Evolutionary conservation across 1,140 invertebrate genomes (phyloP), one percentile per base, ranked within the genome.

Genomic region (Drosophila ambigua): DNA sequence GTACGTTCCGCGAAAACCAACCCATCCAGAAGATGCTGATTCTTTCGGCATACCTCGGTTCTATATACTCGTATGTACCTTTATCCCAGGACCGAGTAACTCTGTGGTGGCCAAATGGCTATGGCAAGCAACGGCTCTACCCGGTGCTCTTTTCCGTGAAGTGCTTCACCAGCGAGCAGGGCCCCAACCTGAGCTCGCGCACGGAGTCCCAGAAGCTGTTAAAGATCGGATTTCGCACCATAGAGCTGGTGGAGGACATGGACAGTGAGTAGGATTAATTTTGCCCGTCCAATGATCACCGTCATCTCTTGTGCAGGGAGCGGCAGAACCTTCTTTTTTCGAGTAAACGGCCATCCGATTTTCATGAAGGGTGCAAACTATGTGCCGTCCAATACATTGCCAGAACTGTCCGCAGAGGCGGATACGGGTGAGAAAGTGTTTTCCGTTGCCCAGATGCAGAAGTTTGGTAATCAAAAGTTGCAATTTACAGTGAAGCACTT

Each of bases 291-390:
- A 4, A 39, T 13, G 7, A 7, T 39, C 11, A 5, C 3, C 3
- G 2, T 11, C 35, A 7, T 26, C n/a, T 39, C 13, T 7, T 13
- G 52, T 77, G 9, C 63, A 79, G 79, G 84, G 71, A 57, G 87
- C 92, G 98, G 98, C 16, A 72, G 80, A 15, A 83, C 67, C 7
- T 99, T 99, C 92, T 98, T 97, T 90, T 98, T 99, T 74, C 94
- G 94, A 79, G 93, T 99, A 0, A 99, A 99, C 91, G 95, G 94
- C 0, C 90, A 96, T 9, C 94, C 96, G 5, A 95, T 99, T 23
- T 99, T 99, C 89, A 95, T 97, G 59, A 99, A 99, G 93, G 99
- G 98, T 11, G 96, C 97, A 7, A 99, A 99, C 92, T 98, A 96
- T 94, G 98, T 99, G 82, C 98, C 98, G 1, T 94, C 95, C 0